Conservation (phyloP, 1,140 invertebrate genomes). For the Psix sp. region DNA sequence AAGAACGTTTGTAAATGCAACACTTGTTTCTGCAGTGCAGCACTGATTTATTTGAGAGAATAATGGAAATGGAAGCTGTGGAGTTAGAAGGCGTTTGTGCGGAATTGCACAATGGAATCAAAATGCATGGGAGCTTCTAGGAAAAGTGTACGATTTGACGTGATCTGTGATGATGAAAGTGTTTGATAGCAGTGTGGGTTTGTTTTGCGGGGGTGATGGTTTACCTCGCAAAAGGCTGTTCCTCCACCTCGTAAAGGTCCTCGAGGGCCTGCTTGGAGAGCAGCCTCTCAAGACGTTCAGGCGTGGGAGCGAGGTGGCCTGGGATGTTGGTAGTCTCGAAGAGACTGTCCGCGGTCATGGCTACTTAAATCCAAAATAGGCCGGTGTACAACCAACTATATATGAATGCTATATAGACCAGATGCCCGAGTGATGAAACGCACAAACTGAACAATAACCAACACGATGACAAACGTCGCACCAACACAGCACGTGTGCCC, state of each 20-base stretch:
- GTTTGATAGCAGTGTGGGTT: no score
- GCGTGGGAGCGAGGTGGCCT: constrained; percentile 76
- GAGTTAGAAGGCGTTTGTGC: no score
- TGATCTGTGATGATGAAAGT: no score
- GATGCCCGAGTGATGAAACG: background rate
- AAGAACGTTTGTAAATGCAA: no score
- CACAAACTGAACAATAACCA: constrained; percentile 16
- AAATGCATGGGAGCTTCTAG: no score
- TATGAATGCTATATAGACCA: background rate
- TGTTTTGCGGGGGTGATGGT: background rate
- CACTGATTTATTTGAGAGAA: no score
- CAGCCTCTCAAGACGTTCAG: constrained; percentile 74
- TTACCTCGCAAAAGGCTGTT: constrained; percentile 78
- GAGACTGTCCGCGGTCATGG: constrained; percentile 73
- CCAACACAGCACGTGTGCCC: constrained; percentile 7
- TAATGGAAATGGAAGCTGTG: no score
- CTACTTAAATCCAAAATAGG: constrained; percentile 33
- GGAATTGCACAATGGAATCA: no score
- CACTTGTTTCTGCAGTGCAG: no score
- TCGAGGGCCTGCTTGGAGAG: constrained; percentile 76
- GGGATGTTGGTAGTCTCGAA: constrained; percentile 76
- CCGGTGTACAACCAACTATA: background rate
- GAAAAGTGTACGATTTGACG: no score
- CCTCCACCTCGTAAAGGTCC: constrained; percentile 77
- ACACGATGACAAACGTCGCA: constrained; percentile 7